phyloP scores from a whole-genome alignment of 2,113 vertebrate genomes.

The Forbesichthys agassizii region DNA sequence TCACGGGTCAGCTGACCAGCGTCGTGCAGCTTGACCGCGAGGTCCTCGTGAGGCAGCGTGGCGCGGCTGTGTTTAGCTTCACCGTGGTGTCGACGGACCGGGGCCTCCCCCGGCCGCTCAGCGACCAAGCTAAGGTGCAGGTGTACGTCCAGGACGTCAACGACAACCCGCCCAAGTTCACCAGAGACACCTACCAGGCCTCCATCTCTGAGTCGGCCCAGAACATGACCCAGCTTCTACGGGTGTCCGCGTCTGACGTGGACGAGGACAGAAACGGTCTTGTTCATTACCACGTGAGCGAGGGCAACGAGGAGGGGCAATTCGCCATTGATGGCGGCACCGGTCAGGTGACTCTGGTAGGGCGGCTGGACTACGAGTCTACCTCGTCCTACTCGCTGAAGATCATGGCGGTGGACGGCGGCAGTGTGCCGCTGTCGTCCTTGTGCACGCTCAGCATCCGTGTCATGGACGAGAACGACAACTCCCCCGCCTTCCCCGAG shows the following conservation, averaged over 20 bases:
- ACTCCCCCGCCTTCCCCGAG: conserved; percentile 90
- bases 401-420: conserved; percentile 89
- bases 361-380: conserved; percentile 90
- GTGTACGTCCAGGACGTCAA: conserved; percentile 95
- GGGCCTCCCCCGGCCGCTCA: conserved; percentile 93
- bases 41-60: conserved; percentile 88
- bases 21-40: conserved; percentile 91
- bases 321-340: conserved; percentile 85
- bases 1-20: conserved; percentile 87
- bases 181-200: conserved; percentile 95
- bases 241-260: conserved; percentile 93
- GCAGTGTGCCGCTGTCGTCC: conserved; percentile 79
- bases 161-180: conserved; percentile 93
- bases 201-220: conserved; percentile 90
- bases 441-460: conserved; percentile 89
- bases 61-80: conserved; percentile 89
- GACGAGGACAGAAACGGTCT: conserved; percentile 92
- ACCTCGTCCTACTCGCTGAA: conserved; percentile 87
- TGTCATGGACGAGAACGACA: conserved; percentile 95
- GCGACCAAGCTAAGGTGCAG: conserved; percentile 94
- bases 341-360: conserved; percentile 92
- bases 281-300: conserved; percentile 84
- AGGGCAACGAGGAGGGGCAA: conserved; percentile 90
- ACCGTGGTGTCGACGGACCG: conserved; percentile 88
- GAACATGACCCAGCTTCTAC: conserved; percentile 89